phyloP scores from a whole-genome alignment of 2,888 invertebrate genomes.

The Hirtodrosophila alboralis region DNA sequence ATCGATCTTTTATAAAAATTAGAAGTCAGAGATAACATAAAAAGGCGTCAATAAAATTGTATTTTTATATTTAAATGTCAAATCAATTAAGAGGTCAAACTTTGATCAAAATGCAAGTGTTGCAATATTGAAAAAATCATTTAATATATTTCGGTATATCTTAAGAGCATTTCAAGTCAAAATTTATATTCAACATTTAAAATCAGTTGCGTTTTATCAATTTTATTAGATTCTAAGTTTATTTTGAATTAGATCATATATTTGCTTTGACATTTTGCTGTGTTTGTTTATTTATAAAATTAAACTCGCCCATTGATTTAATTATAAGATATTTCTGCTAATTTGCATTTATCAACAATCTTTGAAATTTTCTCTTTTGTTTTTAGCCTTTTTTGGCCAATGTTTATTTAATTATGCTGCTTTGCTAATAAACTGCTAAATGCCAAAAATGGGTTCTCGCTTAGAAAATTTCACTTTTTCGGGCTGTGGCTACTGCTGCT shows the following conservation, averaged over 20 bases:
- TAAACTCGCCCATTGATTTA: conserved; percentile 39
- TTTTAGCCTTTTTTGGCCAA: conserved; percentile 34
- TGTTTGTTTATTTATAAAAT: neutral
- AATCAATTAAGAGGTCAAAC: no score
- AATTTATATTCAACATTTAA: no score
- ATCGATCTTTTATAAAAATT: no score
- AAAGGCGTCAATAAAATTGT: no score
- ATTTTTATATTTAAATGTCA: no score
- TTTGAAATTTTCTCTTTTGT: conserved; percentile 36
- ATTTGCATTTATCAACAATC: conserved; percentile 39
- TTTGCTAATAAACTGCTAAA: conserved; percentile 67
- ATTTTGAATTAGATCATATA: conserved; percentile 24
- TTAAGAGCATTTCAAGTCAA: no score
- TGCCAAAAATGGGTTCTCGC: conserved; percentile 62
- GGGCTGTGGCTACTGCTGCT: conserved; percentile 26
- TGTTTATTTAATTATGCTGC: conserved; percentile 45
- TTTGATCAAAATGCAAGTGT: no score
- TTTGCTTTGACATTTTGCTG: conserved; percentile 3
- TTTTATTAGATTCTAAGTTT: conserved; percentile 10
- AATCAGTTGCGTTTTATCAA: no score
- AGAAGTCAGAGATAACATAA: no score
- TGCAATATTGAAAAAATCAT: no score
- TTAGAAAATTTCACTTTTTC: conserved; percentile 70
- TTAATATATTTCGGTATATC: no score
- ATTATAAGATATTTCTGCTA: conserved; percentile 25